phyloP scores from a whole-genome alignment of 2,888 invertebrate species.

The Linyphia triangularis region DNA sequence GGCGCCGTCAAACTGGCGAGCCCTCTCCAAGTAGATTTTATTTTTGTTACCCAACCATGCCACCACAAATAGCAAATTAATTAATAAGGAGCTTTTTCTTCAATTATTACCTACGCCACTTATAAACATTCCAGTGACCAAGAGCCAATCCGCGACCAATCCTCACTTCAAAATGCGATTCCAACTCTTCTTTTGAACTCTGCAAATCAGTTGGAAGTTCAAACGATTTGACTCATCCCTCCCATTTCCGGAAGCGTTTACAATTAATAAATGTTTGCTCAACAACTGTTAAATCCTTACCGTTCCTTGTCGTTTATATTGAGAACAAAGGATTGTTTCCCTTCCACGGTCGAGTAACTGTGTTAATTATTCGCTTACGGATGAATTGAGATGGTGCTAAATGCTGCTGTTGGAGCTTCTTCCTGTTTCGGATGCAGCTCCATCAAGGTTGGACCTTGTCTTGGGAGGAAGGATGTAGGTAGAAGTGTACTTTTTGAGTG shows the following conservation, averaged over 20 bases:
- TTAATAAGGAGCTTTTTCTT: too few relatives aligned
- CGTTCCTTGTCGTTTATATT: neutral
- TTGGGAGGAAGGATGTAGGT: neutral
- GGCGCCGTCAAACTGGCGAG: too few relatives aligned
- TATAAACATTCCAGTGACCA: too few relatives aligned
- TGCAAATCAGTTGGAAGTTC: too few relatives aligned
- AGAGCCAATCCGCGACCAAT: too few relatives aligned
- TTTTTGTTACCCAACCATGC: too few relatives aligned
- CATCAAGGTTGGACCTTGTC: neutral
- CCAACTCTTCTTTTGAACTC: too few relatives aligned
- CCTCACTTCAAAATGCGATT: too few relatives aligned
- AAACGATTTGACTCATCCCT: neutral
- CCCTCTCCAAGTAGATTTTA: too few relatives aligned
- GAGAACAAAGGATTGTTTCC: neutral
- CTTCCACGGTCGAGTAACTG: constrained; percentile 17
- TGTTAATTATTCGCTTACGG: constrained; percentile 19
- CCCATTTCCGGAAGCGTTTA: neutral
- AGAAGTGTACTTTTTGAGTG: too few relatives aligned
- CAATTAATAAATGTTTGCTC: neutral
- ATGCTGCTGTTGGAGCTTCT: neutral
- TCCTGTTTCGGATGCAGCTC: neutral
- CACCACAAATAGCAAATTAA: too few relatives aligned
- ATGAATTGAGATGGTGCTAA: neutral
- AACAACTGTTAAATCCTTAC: constrained; percentile 11
- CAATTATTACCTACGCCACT: too few relatives aligned